A percentile compares a stretch with the other conserved stretches of the same genome.
phyloP scores from a whole-genome alignment of 2,797 vertebrate genomes.

The Gouania willdenowi region DNA sequence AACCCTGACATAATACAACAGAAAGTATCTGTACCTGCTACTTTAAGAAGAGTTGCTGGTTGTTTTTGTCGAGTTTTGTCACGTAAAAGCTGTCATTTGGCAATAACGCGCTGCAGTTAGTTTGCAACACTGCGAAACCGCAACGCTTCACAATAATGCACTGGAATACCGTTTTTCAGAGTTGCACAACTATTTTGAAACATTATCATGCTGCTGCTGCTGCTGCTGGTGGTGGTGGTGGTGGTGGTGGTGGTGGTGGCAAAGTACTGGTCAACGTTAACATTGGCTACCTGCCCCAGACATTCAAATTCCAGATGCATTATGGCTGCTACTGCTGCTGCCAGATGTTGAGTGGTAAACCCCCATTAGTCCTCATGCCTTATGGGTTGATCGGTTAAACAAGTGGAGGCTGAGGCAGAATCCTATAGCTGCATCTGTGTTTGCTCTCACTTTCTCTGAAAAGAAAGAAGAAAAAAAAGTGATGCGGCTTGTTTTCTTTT shows the following conservation, averaged over 20 bases:
- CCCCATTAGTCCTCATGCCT: conserved; percentile 32
- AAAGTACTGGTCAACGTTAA: conserved; percentile 43
- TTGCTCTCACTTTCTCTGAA: conserved; percentile 27
- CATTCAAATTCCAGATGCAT: conserved; percentile 68
- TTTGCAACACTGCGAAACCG: conserved; percentile 59
- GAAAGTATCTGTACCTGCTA: too few relatives aligned
- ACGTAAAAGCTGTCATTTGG: conserved; percentile 52
- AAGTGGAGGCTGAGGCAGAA: conserved; percentile 36
- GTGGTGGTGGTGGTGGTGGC: conserved; percentile 36
- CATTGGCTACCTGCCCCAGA: conserved; percentile 45
- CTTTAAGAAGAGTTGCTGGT: too few relatives aligned
- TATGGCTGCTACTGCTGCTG: conserved; percentile 56
- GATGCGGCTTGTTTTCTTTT: conserved; percentile 41
- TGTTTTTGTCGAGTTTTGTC: conserved; percentile 20
- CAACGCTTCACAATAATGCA: conserved; percentile 56
- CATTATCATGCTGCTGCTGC: too few relatives aligned
- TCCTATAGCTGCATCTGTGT: conserved; percentile 28
- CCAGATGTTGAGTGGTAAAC: conserved; percentile 71
- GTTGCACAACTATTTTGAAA: conserved; percentile 64
- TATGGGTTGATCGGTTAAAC: too few relatives aligned
- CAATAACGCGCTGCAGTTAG: conserved; percentile 29
- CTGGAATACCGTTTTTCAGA: conserved; percentile 29
- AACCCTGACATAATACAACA: too few relatives aligned
- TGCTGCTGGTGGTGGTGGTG: conserved; percentile 37
- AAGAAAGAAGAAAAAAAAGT: too few relatives aligned